Base-by-base conservation (phyloP, 2,888 invertebrate species). In the Tanytarsus gracilentus region DNA sequence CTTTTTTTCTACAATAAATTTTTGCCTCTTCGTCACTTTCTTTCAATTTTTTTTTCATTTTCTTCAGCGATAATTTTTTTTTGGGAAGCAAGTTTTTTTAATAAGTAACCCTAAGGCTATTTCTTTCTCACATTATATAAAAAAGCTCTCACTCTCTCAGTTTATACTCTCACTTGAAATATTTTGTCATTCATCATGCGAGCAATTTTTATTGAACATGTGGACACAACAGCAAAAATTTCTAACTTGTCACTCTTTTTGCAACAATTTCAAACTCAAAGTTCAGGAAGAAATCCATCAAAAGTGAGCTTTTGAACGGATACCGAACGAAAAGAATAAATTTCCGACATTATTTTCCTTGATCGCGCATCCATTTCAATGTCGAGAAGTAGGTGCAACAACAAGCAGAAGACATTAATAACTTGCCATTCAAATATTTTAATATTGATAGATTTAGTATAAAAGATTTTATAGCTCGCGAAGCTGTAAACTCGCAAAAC, bases 11-110 rank as follows among this genome's bases (percentile, higher is more conserved):
- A 25, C 25, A n/a, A n/a, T n/a, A n/a, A n/a, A n/a, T n/a, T n/a
- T n/a, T n/a, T n/a, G n/a, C 40, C 39, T 59, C 58, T 44, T 62
- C 40, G 60, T 62, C 62, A 62, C 62, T 62, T 62, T 62, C 62
- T 62, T 62, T 62, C 58, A 58, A 33, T 14, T 14, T 36, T 16
- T 44, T 44, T 44, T 18, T 53, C 30, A 26, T 56, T 33, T 50
- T 60, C 21, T 44, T 23, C 30, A 14, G 26, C 8, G 14, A 26
- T 40, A 8, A 18, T 40, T 55, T 55, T 25, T 40, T 56, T 16
- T 8, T 18, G 18, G 26, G 50, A 50, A 50, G 50, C 50, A 50
- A 50, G 50, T 50, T 50, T 50, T 44, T 23, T 23, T 44, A 44
- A 44, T 23, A 23, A 23, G 44, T 44, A 23, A 44, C 23, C 23